A percentile compares a stretch with the other conserved stretches of the same genome.
Evolutionary conservation across 1,140 invertebrate species (phyloP).

Genomic region (Rhopalosiphum padi): DNA sequence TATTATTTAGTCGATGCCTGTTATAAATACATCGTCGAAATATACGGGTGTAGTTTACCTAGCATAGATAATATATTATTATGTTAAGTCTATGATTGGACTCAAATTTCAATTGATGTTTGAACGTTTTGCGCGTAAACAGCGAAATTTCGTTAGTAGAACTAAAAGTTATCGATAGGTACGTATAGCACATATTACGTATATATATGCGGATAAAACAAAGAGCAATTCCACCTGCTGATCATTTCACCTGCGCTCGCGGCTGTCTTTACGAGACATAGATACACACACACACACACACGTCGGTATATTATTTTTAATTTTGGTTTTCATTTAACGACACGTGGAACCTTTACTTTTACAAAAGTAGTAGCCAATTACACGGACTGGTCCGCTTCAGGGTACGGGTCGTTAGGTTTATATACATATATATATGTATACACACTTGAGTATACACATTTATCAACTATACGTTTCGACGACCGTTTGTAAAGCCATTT

Average conservation of each 20-base stretch:
- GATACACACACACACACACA: background rate
- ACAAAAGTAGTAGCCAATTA: slow-evolving; percentile 49
- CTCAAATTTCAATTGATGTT: background rate
- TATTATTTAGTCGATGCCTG: background rate
- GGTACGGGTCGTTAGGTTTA: background rate
- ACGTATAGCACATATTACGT: background rate
- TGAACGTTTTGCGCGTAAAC: background rate
- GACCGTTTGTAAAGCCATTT: slow-evolving; percentile 44
- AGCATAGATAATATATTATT: background rate
- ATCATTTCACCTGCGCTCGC: slow-evolving; percentile 41
- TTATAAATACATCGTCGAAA: background rate
- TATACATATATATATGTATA: background rate
- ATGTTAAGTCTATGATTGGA: background rate
- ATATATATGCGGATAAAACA: background rate
- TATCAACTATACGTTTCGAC: slow-evolving; percentile 1
- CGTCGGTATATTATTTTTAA: slow-evolving; percentile 49
- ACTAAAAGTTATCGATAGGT: background rate
- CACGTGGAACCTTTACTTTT: slow-evolving; percentile 17
- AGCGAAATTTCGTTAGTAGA: background rate
- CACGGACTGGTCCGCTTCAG: background rate
- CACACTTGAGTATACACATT: background rate
- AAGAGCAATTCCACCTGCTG: slow-evolving; percentile 44
- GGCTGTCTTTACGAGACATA: background rate
- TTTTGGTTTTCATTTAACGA: slow-evolving; percentile 48
- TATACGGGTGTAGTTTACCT: background rate